Evolutionary conservation across 1,140 invertebrate genomes (phyloP).

Genomic region (Ylistrum balloti): DNA sequence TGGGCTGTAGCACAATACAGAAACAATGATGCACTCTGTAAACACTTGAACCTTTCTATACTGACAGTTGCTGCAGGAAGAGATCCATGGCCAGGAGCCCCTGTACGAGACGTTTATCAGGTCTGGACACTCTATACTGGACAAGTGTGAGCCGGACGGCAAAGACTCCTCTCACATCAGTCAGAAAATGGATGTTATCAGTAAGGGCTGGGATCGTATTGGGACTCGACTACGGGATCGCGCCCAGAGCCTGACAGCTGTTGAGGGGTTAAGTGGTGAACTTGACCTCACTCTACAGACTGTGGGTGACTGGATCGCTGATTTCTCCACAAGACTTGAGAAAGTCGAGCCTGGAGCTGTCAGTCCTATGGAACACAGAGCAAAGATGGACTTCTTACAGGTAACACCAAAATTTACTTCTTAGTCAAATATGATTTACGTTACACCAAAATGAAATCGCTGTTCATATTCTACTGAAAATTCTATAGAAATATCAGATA

Average conservation of each 20-base stretch:
- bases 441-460: no score
- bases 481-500: no score
- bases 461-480: no score
- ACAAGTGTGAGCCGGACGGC: slow-evolving; percentile 87
- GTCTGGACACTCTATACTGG: slow-evolving; percentile 89
- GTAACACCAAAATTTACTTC: slow-evolving; percentile 53
- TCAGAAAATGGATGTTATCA: slow-evolving; percentile 84
- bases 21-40: no score
- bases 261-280: slow-evolving; percentile 87
- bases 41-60: slow-evolving; percentile 1
- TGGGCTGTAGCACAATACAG: no score
- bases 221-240: slow-evolving; percentile 75
- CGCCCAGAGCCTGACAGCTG: slow-evolving; percentile 72
- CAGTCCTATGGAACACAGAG: slow-evolving; percentile 88
- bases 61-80: slow-evolving; percentile 93
- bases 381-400: slow-evolving; percentile 88
- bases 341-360: slow-evolving; percentile 83
- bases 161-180: slow-evolving; percentile 88
- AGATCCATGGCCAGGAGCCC: slow-evolving; percentile 95
- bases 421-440: background rate
- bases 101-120: slow-evolving; percentile 93
- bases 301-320: slow-evolving; percentile 87
- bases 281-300: slow-evolving; percentile 94
- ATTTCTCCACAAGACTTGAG: slow-evolving; percentile 91
- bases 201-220: slow-evolving; percentile 84